Evolutionary conservation across 2,113 vertebrate genomes (phyloP), one percentile per base, ranked within the genome.

Genomic region (Brachypteracias leptosomus): DNA sequence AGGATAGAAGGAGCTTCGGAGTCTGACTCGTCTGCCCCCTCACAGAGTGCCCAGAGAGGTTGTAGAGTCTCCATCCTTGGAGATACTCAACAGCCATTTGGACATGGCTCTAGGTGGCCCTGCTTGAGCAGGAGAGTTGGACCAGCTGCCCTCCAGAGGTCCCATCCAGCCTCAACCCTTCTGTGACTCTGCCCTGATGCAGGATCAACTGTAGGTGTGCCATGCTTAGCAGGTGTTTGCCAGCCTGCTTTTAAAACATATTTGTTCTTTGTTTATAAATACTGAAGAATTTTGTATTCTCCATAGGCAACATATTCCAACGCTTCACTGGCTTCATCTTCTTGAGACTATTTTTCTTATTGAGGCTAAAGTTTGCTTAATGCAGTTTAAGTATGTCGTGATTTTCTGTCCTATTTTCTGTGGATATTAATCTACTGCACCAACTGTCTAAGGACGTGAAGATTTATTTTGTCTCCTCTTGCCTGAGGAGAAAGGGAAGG

Each of bases 381-480:
- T 58, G n/a, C 14, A 40, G 20, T 21, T 57, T 57, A 77, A 25
- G 5, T 10, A 11, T 35, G 14, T 33, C 22, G 51, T 19, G 15
- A 33, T 36, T 81, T 73, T 77, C 33, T 85, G 17, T 47, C 26
- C 13, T 57, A 0, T 25, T 4, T 7, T 78, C 61, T 44, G 35
- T 29, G 18, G 31, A 35, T 66, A 26, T 74, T 57, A 61, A 73
- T 55, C 13, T 42, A 61, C 8, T 38, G 10, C 22, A 90, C 9
- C 40, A 81, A 4, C 5, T 1, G 0, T 26, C 26, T 47, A 38
- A 17, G 25, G 57, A 35, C 0, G 0, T 68, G 8, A 87, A 46
- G 79, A 35, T 5, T 66, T 40, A 61, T 46, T 57, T 79, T 75
- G 28, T 44, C 24, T 57, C 28, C 33, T 67, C 31, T 55, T 44